These are phyloP conservation scores for Heliconius himera DNA, from an alignment of 1,140 invertebrate species.

Conservation along the genomic window DNA sequence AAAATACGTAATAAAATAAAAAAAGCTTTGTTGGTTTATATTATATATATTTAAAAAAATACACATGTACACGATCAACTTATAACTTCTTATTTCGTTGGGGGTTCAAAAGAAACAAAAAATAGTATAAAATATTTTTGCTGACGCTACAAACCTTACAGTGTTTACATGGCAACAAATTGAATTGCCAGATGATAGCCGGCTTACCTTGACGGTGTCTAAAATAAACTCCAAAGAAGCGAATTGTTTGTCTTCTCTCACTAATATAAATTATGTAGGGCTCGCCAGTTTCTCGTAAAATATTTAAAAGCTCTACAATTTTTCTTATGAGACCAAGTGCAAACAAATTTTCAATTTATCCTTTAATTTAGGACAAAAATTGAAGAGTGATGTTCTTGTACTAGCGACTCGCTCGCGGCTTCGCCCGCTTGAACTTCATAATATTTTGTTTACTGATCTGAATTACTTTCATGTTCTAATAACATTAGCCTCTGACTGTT, in stretches of 20 bases:
- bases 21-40: neutral
- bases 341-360: neutral
- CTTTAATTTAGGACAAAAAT: neutral
- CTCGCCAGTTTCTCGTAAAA: neutral
- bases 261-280: conserved; percentile 15
- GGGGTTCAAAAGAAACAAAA: too few relatives aligned
- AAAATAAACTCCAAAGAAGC: conserved; percentile 5
- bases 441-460: too few relatives aligned
- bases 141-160: neutral
- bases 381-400: too few relatives aligned
- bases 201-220: conserved; percentile 3
- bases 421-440: too few relatives aligned
- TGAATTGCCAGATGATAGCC: conserved; percentile 10
- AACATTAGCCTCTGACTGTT: too few relatives aligned
- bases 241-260: conserved; percentile 15
- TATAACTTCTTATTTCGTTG: too few relatives aligned
- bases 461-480: too few relatives aligned
- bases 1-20: neutral
- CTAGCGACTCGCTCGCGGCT: too few relatives aligned
- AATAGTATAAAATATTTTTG: neutral
- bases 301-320: neutral
- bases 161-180: conserved; percentile 17
- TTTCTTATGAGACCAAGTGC: neutral
- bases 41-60: too few relatives aligned
- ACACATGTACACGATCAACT: too few relatives aligned